Base-by-base conservation (phyloP, 2,888 invertebrate species). In the Caenorhabditis sp. region DNA sequence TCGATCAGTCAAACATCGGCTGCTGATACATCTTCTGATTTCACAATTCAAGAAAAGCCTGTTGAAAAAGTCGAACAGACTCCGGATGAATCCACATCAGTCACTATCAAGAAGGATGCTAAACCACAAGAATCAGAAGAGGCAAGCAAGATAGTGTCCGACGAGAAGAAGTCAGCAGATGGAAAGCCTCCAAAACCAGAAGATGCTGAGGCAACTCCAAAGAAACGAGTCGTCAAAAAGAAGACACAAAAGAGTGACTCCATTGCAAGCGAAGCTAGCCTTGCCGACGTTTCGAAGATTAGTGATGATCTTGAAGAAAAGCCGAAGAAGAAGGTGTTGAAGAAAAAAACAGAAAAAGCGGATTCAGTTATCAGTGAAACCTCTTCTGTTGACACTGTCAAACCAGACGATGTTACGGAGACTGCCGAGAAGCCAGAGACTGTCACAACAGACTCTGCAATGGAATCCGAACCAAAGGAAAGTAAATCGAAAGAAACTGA, bases 161-260 rank as follows among this genome's bases (percentile, higher is more conserved):
- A 68, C 8, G 76, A 82, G 5, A 75, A 72, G 61, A 83, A 81
- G 49, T 8, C 79, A 10, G 56, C 58, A 7, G 86, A 86, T 12
- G 81, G 74, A 12, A 77, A 86, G 73, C 69, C 70, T 54, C 63
- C 69, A 54, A 76, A 86, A 26, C 74, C 72, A 7, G 69, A 80
- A 24, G 82, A 73, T 0, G 59, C 49, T n/a, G 86, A 88, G 5
- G 63, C 38, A n/a, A n/a, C 66, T 61, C 49, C 77, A 49, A 80
- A 75, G 72, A 84, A 84, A 51, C 54, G 77, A 26, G 68, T 74
- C 24, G 54, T 80, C 38, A 80, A 76, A 44, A 80, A 75, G 56
- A 83, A 82, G 66, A 80, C 74, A 24, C 84, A 80, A 24, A 85
- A 80, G 73, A 81, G 75, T 66, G 84, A 84, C 44, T 83, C 75